Percentiles rank a stretch among this genome's conserved stretches.
These are phyloP conservation scores for Neostethus bicornis DNA, from an alignment of 2,797 vertebrate species.

Conservation along the genomic window DNA sequence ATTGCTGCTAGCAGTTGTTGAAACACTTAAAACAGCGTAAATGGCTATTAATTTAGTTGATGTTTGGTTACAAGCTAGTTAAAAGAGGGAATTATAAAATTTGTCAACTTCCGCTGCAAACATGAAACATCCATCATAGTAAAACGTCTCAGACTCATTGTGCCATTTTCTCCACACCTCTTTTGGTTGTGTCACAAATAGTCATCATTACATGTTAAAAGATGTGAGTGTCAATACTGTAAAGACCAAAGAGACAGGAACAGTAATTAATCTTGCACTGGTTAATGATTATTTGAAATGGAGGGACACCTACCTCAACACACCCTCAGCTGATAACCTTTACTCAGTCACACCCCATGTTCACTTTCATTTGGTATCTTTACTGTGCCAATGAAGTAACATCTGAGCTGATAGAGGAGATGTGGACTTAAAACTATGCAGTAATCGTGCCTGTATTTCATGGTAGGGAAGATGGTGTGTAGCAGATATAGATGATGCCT, in stretches of 20 bases:
- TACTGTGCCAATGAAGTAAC: conserved; percentile 22
- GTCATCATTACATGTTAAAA: conserved; percentile 12
- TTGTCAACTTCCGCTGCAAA: not conserved
- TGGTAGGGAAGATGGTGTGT: not conserved
- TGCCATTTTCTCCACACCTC: conserved; percentile 25
- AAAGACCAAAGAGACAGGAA: conserved; percentile 15
- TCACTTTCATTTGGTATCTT: not conserved
- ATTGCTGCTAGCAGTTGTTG: conserved; percentile 29
- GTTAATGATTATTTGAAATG: conserved; percentile 35
- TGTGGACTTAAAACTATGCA: conserved; percentile 34
- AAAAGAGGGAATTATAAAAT: conserved; percentile 4
- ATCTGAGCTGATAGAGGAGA: conserved; percentile 15
- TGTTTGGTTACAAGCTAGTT: not conserved
- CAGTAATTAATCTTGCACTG: not conserved
- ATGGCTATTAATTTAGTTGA: not conserved
- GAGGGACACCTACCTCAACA: conserved; percentile 13
- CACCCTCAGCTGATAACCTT: conserved; percentile 35
- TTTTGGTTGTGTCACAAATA: conserved; percentile 21
- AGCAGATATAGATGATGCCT: not conserved
- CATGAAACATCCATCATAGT: not conserved
- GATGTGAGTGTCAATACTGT: conserved; percentile 16
- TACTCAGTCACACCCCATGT: conserved; percentile 7
- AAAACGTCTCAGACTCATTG: conserved; percentile 30
- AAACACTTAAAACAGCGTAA: conserved; percentile 16
- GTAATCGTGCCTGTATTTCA: conserved; percentile 11